phyloP scores from a whole-genome alignment of 2,888 invertebrate genomes.

The Hirudinaria manillensis region DNA sequence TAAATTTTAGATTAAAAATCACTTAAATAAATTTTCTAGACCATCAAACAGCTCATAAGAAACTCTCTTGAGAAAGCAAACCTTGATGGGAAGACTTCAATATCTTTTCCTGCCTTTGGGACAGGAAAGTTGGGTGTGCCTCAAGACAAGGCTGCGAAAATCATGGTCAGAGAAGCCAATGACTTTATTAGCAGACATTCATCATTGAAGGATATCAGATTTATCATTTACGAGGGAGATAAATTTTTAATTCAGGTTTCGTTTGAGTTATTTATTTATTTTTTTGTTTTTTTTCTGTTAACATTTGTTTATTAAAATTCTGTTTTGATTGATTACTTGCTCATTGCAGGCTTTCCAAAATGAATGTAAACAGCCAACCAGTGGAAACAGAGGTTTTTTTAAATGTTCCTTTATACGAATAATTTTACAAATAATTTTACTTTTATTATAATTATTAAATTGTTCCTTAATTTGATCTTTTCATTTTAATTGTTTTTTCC shows the following conservation, averaged over 20 bases:
- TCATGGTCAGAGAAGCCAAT: slow-evolving; percentile 4
- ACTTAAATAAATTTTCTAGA: background rate
- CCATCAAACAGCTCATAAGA: background rate
- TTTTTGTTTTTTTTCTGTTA: background rate
- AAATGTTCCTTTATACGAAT: no score
- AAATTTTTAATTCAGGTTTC: no score
- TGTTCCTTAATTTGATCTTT: no score
- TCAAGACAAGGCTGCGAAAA: background rate
- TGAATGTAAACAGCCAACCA: no score
- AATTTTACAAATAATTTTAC: no score
- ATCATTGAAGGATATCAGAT: slow-evolving; percentile 6
- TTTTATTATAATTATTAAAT: no score
- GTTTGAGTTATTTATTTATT: no score
- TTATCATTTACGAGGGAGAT: slow-evolving; percentile 5
- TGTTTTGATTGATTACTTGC: no score
- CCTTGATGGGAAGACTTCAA: background rate
- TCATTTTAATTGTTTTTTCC: no score
- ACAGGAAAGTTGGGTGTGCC: background rate
- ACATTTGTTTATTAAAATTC: background rate
- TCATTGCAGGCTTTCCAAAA: no score
- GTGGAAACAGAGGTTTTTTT: no score
- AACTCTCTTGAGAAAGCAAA: background rate
- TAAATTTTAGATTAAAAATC: background rate
- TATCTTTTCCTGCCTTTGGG: slow-evolving; percentile 12
- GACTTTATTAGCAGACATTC: background rate